Conservation (phyloP, 2,888 invertebrate species). For the Pterostichus niger region DNA sequence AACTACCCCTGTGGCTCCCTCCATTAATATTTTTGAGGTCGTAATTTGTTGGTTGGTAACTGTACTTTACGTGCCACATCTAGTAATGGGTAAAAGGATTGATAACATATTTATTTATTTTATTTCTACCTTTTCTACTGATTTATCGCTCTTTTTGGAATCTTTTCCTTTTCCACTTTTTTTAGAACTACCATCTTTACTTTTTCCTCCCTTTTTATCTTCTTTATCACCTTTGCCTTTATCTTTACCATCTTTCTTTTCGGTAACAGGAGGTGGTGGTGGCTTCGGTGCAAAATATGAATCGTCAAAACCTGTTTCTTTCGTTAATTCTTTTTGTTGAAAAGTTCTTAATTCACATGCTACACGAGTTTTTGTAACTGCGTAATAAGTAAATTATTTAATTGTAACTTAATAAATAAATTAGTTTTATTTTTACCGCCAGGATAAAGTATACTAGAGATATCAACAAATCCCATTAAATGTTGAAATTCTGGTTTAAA, state of each 20-base stretch:
- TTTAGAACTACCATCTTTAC: neutral
- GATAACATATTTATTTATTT: neutral
- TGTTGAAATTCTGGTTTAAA: conserved; percentile 70
- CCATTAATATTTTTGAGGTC: too few species aligned
- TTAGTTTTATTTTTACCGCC: conserved; percentile 70
- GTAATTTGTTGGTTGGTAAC: too few species aligned
- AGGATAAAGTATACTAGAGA: conserved; percentile 74
- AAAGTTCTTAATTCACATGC: conserved; percentile 73
- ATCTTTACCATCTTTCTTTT: conserved; percentile 34
- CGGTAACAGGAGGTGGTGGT: conserved; percentile 12
- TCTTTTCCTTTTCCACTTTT: conserved; percentile 1
- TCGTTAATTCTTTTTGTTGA: conserved; percentile 72
- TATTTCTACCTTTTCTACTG: neutral
- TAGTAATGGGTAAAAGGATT: too few species aligned
- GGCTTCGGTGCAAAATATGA: conserved; percentile 73
- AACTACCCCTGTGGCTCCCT: too few species aligned
- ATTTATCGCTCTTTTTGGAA: conserved; percentile 18
- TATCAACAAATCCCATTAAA: conserved; percentile 74
- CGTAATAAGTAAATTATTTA: conserved; percentile 53
- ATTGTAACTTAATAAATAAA: neutral
- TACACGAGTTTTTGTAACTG: conserved; percentile 72
- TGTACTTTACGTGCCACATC: too few species aligned
- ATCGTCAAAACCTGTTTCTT: conserved; percentile 71
- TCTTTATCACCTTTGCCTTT: conserved; percentile 67
- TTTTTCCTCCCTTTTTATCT: conserved; percentile 45